phyloP scores from a whole-genome alignment of 1,140 invertebrate species.

The Zelostemma sp. region DNA sequence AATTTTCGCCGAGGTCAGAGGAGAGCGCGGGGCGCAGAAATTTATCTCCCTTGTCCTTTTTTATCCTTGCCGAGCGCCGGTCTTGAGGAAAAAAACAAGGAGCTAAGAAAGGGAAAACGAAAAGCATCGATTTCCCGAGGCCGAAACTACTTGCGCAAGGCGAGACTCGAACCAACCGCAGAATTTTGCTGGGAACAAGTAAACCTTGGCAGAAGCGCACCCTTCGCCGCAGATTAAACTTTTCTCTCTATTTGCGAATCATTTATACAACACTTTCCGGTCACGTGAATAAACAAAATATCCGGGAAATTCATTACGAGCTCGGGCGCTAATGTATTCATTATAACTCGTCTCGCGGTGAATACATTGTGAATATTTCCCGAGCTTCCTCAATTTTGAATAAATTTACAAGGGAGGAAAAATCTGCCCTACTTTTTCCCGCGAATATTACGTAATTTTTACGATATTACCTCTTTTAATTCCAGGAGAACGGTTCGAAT shows the following conservation, averaged over 20 bases:
- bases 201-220: slow-evolving; percentile 10
- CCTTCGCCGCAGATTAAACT: neutral
- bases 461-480: no score
- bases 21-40: neutral
- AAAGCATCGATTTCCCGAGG: slow-evolving; percentile 42
- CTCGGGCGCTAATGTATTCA: no score
- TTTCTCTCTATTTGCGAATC: neutral
- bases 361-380: no score
- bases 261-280: neutral
- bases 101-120: slow-evolving; percentile 23
- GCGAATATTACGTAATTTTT: no score
- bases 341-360: no score
- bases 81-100: slow-evolving; percentile 27
- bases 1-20: neutral
- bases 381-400: no score
- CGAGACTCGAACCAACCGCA: slow-evolving; percentile 30
- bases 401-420: no score
- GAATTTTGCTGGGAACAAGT: slow-evolving; percentile 22
- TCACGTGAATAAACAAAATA: neutral
- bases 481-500: neutral
- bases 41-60: neutral
- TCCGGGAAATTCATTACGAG: neutral
- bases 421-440: no score
- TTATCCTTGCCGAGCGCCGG: neutral
- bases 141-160: slow-evolving; percentile 18